These are phyloP conservation scores for Anguilla pacifica DNA, from an alignment of 2,797 vertebrate genomes.

Conservation along the genomic window DNA sequence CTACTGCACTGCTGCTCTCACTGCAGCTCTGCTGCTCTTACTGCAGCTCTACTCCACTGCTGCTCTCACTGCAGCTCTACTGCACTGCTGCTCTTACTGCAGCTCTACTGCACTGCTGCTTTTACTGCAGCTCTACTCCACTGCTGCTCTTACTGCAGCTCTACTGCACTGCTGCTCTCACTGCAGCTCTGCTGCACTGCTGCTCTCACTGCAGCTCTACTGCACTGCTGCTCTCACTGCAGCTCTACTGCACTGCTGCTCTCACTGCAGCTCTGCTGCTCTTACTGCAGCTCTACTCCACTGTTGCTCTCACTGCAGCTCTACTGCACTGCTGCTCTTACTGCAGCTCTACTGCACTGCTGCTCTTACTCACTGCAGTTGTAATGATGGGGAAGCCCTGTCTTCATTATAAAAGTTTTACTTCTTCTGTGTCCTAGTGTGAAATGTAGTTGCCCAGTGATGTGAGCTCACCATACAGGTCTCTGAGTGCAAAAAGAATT, in stretches of 20 bases:
- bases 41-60: neutral
- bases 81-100: neutral
- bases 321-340: neutral
- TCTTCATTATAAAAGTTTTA: neutral
- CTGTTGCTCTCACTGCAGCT: neutral
- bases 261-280: neutral
- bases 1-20: too few relatives aligned
- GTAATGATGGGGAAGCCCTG: neutral
- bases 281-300: neutral
- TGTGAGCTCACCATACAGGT: neutral
- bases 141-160: too few relatives aligned
- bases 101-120: neutral
- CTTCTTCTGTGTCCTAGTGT: neutral
- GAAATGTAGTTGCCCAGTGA: neutral
- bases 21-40: neutral
- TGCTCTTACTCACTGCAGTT: neutral
- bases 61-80: neutral
- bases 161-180: too few relatives aligned
- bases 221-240: neutral
- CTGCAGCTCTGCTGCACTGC: too few relatives aligned
- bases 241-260: neutral
- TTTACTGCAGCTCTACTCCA: neutral
- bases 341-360: neutral
- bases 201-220: too few relatives aligned
- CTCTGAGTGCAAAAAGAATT: neutral